Conservation (phyloP, 2,888 invertebrate species). For the Drosophila siamana region DNA sequence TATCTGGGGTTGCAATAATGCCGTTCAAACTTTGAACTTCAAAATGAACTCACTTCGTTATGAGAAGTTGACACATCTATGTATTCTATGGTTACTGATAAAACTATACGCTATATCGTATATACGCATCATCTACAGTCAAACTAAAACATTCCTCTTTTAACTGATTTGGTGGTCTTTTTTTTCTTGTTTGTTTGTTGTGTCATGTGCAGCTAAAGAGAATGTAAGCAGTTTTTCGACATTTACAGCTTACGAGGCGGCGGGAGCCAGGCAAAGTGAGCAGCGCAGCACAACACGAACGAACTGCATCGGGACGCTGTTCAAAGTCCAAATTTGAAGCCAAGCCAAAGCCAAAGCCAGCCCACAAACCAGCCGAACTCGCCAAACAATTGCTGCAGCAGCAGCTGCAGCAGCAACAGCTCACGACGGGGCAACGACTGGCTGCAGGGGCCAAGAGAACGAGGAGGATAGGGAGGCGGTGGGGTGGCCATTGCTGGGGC, state of each 20-base stretch:
- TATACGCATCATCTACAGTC: not conserved
- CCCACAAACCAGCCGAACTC: conserved; percentile 75
- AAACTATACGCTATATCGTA: no score
- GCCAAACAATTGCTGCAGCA: conserved; percentile 72
- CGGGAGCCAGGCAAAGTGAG: conserved; percentile 11
- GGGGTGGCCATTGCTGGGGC: conserved; percentile 15
- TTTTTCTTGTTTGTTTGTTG: conserved; percentile 28
- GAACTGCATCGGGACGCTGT: conserved; percentile 53
- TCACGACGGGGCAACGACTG: conserved; percentile 57
- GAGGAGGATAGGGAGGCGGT: not conserved
- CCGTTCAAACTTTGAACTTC: no score
- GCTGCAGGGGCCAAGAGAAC: not conserved
- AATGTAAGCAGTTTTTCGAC: conserved; percentile 72
- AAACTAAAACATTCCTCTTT: conserved; percentile 26
- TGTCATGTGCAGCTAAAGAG: conserved; percentile 48
- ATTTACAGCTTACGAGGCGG: conserved; percentile 49
- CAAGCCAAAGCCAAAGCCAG: conserved; percentile 41
- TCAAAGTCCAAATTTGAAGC: conserved; percentile 69
- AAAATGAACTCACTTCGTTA: no score
- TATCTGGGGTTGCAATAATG: no score
- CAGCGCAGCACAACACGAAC: conserved; percentile 37
- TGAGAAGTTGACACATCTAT: no score
- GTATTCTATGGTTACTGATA: no score
- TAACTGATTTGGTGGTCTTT: conserved; percentile 55
- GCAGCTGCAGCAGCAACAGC: conserved; percentile 37